Evolutionary conservation across 2,113 vertebrate genomes (phyloP), one percentile per base, ranked within the genome.

Genomic region (Petroica traversi): DNA sequence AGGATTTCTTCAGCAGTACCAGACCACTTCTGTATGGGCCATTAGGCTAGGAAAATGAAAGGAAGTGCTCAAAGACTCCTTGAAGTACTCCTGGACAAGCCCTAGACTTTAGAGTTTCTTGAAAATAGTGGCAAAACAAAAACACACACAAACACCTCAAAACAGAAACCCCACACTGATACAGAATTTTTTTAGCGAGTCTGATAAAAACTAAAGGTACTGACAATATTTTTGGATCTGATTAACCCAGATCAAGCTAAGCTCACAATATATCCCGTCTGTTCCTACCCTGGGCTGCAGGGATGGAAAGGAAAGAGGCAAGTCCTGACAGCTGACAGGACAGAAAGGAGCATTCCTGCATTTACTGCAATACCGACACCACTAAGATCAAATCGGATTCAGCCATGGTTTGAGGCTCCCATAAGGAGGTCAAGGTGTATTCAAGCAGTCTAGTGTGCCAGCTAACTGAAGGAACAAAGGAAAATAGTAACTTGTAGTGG

Each of bases 21-120:
- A 63, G 28, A 43, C 0, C 3, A 12, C 26, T 88, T 69, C 15
- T 2, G 0, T 5, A 38, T 1, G 3, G 59, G 41, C 12, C 40
- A 26, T 8, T 5, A 63, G 36, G 24, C 10, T 24, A 77, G 9
- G 5, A 5, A 71, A 78, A 86, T 16, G 9, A 74, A 62, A 82
- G 14, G 20, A 46, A 64, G 25, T 23, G 6, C 14, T 69, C 33
- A 38, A 67, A 74, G 28, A 28, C 14, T 86, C 28, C 14, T 81
- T 46, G 26, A 84, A 71, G 5, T 13, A 46, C 8, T 45, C 11
- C 19, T 2, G 3, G 25, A 38, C 8, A 52, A 48, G 7, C 5
- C 33, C 29, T 14, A 43, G 12, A 40, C 24, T 64, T 43, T 0
- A 24, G 0, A 13, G 15, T 28, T 24, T 46, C 31, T 59, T 73